Base-by-base conservation (phyloP, 1,140 invertebrate species). In the Probaryconus sp. region DNA sequence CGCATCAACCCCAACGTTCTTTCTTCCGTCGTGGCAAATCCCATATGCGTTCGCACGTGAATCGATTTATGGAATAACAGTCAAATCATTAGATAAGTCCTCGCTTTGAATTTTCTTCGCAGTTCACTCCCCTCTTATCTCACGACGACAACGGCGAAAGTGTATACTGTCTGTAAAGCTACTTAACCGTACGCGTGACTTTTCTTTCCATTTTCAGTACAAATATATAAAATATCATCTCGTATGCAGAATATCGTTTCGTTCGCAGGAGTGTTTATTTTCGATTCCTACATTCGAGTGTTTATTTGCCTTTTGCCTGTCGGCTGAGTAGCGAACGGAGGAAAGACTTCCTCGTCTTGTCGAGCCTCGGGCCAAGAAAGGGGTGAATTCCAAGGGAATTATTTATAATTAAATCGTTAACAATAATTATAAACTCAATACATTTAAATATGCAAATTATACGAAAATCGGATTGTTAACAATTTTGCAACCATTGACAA, bases 301-400 rank as follows among this genome's bases (percentile, higher is more conserved):
- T 87, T 83, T 85, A 86, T 87, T 87, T 85, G 83, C 84, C 78
- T 85, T 85, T 85, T 82, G 84, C 84, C 85, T 83, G 73, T 40
- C 83, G 83, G 83, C 85, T 82, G 81, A 84, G 80, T 80, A 84
- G 79, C 79, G 73, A 81, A 64, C 77, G 81, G 77, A 63, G 30
- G 38, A 69, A 71, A 63, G 42, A 74, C 67, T 63, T 61, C 58
- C 21, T 51, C n/a, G 40, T 60, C n/a, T n/a, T n/a, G n/a, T 45
- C 28, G 40, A 64, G 73, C 78, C 71, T 51, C 56, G 56, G 51
- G 73, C 68, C 35, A 65, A 48, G 58, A 78, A 84, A 83, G 83
- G 82, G 83, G 76, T 81, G 76, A 80, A 81, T 77, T 77, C 70
- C 58, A 78, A 79, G 76, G 61, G 77, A 86, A 85, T 85, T 82